Evolutionary conservation across 1,140 invertebrate species (phyloP).

Genomic region (Zaprionus nigranus): DNA sequence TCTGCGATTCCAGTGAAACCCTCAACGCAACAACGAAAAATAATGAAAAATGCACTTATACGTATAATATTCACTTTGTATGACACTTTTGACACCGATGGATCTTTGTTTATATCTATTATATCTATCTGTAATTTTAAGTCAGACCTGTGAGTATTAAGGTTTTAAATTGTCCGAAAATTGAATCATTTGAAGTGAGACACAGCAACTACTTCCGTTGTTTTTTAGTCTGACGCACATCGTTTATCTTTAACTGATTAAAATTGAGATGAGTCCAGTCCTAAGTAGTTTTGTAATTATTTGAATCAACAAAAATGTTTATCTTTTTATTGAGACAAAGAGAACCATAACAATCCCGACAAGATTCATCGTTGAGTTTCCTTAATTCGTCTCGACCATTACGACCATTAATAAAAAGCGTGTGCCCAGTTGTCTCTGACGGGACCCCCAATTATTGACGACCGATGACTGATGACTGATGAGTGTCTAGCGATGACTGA

Average conservation of each 20-base stretch:
- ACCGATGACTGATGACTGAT: conserved; percentile 18
- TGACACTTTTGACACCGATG: no score
- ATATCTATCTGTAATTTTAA: no score
- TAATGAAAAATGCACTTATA: no score
- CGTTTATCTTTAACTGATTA: no score
- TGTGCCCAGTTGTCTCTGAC: background rate
- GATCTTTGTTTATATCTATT: no score
- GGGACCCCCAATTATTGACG: background rate
- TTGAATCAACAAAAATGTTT: background rate
- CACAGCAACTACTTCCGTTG: no score
- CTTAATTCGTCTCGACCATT: background rate
- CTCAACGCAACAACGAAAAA: background rate
- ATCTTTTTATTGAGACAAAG: background rate
- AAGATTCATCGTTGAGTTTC: background rate
- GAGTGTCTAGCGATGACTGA: conserved; percentile 16
- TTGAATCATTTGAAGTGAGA: no score
- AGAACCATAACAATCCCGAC: background rate
- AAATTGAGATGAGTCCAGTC: background rate
- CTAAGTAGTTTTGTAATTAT: background rate
- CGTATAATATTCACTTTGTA: no score
- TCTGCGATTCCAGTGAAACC: background rate
- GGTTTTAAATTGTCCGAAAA: no score
- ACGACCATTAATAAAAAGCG: background rate
- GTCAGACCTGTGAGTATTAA: no score
- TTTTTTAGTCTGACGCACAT: no score